A percentile compares a stretch with the other conserved stretches of the same genome.
Evolutionary conservation across 1,140 invertebrate species (phyloP).

Genomic region (Solenopsis fugax): DNA sequence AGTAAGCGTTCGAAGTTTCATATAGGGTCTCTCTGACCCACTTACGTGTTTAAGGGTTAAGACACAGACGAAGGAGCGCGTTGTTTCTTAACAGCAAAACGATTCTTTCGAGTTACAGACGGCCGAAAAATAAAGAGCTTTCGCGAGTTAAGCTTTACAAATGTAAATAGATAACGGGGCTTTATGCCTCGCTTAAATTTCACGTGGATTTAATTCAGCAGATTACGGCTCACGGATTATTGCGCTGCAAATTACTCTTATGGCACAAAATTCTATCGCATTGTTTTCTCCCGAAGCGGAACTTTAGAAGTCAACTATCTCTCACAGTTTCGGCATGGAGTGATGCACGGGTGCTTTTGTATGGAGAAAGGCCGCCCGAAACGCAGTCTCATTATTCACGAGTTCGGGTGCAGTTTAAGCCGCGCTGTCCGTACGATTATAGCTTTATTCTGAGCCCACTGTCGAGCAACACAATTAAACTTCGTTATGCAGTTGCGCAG

Average conservation of each 20-base stretch:
- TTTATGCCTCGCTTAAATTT: conserved; percentile 26
- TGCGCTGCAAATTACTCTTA: conserved; percentile 26
- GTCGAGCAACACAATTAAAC: conserved; percentile 64
- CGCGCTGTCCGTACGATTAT: conserved; percentile 51
- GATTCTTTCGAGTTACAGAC: neutral
- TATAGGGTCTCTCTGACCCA: too few relatives aligned
- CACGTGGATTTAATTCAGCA: neutral
- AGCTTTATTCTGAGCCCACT: conserved; percentile 48
- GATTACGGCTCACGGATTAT: conserved; percentile 15
- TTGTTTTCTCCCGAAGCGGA: neutral
- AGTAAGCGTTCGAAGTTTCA: too few relatives aligned
- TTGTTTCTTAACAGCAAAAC: conserved; percentile 6
- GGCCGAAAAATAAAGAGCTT: neutral
- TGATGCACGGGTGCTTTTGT: conserved; percentile 27
- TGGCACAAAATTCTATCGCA: neutral
- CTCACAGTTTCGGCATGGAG: conserved; percentile 21
- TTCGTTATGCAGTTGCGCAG: conserved; percentile 52
- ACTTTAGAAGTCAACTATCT: conserved; percentile 33
- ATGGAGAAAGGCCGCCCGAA: conserved; percentile 21
- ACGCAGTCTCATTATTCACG: conserved; percentile 57
- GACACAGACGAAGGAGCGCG: neutral
- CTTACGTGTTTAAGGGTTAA: too few relatives aligned
- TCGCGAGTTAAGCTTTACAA: neutral
- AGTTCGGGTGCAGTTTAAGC: conserved; percentile 52
- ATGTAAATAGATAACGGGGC: conserved; percentile 11